Base-by-base conservation (phyloP, 2,888 invertebrate species). In the Rhorus exstirpatorius region DNA sequence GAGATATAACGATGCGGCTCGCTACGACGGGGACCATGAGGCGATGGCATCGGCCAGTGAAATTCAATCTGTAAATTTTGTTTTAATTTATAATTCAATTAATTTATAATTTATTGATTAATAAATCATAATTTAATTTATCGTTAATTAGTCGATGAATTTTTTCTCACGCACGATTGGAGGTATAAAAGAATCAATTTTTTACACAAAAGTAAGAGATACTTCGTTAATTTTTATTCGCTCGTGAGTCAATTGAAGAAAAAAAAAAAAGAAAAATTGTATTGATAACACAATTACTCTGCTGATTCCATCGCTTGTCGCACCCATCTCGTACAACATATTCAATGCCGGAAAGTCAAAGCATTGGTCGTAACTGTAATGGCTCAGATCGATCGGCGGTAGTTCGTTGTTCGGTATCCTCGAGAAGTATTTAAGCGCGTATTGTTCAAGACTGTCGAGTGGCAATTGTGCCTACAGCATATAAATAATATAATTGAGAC, bases 1-100 rank as follows among this genome's bases (percentile, higher is more conserved):
- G 8, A 1, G 65, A 98, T 92, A 89, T 97, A 97, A 84, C 96
- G 95, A 79, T 96, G 94, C 0, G 97, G 97, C 90, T 97, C 97
- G 14, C 94, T 94, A 91, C 95, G 95, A 91, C 97, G 98, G 82
- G 96, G 93, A 76, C 95, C 93, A 17, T 94, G 93, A 41, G 94
- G 87, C 3, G 95, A 93, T 4, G 96, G 96, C 86, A 96, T 92
- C 1, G 94, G 93, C 96, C 96, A 96, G 46, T 93, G 94, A 12
- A 96, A 88, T 83, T 95, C 94, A 53, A 96, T 86, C 93, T 94
- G 89, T 83, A 88, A 85, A 76, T 44, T n/a, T n/a, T n/a, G n/a
- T n/a, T n/a, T n/a, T n/a, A n/a, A n/a, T n/a, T n/a, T n/a, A n/a
- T n/a, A n/a, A n/a, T n/a, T n/a, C n/a, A n/a, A n/a, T n/a, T n/a